Evolutionary conservation across 35 echinoderm and acorn worm species (phyloP), one percentile per base, ranked within the genome.

Genomic region (Apostichopus japonicus): DNA sequence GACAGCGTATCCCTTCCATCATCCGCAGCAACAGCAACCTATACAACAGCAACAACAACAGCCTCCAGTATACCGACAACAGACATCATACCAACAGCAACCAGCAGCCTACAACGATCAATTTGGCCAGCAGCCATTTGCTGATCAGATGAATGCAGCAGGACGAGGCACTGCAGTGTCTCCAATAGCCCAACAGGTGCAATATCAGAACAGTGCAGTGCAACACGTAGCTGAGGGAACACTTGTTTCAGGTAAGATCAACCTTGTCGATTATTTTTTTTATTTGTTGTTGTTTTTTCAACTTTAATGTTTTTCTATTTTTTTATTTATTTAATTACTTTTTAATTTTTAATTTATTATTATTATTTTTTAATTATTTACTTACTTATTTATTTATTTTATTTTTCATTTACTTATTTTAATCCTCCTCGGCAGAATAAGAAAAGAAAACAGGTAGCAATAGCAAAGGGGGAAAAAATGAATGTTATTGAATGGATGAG

Each of bases 91-190:
- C 51, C 65, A 55, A 80, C 76, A 80, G 65, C 78, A 55, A 72
- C 19, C 77, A 84, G 52, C 80, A 75, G 81, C 72, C 8, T 67
- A 76, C 71, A 88, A 78, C 51, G 90, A 95, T 44, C 90, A 95
- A 13, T 84, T 92, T 65, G 83, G 83, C 8, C 94, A 95, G 72
- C 94, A 95, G 25, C 94, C 90, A 58, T 91, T 91, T 79, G 90
- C 51, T 7, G 90, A 95, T 56, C 94, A 95, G 59, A 77, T 84
- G n/a, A 78, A 55, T 2, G 44, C n/a, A 23, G 73, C 61, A 65
- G 90, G 71, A 78, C 90, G 79, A 19, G 90, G 77, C 15, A 91
- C 72, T 6, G 33, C 33, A 44, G 72, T 91, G 8, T 91, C 90
- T 17, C 90, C 93, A 58, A 84, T 79, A 25, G 63, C 72, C 44